Evolutionary conservation across 2,797 vertebrate genomes (phyloP).

Genomic region (Pangasius krempfi): DNA sequence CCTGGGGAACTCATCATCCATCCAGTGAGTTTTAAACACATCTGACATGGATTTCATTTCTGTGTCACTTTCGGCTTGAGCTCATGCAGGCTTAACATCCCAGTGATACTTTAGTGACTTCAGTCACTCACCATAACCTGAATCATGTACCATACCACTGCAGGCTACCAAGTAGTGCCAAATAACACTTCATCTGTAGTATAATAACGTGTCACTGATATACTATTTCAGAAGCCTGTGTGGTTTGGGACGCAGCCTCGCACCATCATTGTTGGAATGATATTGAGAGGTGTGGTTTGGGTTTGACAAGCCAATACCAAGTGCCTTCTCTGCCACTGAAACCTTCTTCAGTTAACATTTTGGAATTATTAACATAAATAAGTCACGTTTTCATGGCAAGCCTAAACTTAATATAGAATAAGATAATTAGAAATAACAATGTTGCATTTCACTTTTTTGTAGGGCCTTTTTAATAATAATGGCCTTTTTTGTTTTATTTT

Average conservation of each 20-base stretch:
- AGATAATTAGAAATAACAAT: background rate
- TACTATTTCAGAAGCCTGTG: constrained; percentile 2
- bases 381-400: background rate
- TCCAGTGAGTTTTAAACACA: background rate
- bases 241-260: constrained; percentile 5
- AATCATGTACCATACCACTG: background rate
- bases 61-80: background rate
- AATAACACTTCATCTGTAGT: background rate
- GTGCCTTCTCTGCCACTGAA: background rate
- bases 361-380: too few relatives aligned
- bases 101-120: background rate
- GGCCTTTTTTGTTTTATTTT: background rate
- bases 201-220: background rate
- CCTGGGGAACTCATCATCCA: background rate
- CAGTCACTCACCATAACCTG: background rate
- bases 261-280: background rate
- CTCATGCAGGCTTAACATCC: background rate
- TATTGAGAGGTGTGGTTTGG: constrained; percentile 12
- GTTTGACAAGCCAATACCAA: background rate
- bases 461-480: background rate
- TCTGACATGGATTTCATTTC: background rate
- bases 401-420: background rate
- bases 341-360: background rate
- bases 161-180: background rate
- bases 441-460: background rate